Evolutionary conservation across 1,140 invertebrate genomes (phyloP).

Genomic region (Platorchestia sp.): DNA sequence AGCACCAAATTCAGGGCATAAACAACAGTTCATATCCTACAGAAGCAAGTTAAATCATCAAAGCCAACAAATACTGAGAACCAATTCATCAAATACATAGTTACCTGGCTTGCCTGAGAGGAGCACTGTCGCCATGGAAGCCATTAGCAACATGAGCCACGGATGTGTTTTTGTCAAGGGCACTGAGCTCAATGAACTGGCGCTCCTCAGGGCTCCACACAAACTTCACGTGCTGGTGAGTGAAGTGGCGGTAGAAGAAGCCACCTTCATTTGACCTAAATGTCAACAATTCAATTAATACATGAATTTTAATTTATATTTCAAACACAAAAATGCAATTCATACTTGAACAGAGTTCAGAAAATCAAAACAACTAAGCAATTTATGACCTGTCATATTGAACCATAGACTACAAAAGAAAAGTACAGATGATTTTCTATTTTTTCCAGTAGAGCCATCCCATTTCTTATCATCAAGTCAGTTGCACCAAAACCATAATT

Average conservation of each 20-base stretch:
- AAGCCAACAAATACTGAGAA: neutral
- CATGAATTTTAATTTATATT: neutral
- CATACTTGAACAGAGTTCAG: too few relatives aligned
- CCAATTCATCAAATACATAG: neutral
- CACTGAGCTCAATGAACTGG: slow-evolving; percentile 68
- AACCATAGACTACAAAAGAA: too few relatives aligned
- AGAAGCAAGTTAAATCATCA: neutral
- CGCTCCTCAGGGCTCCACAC: slow-evolving; percentile 67
- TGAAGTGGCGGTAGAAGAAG: slow-evolving; percentile 68
- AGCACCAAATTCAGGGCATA: too few relatives aligned
- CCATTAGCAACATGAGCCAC: slow-evolving; percentile 71
- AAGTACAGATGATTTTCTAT: too few relatives aligned
- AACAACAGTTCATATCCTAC: neutral
- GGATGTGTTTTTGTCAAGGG: slow-evolving; percentile 70
- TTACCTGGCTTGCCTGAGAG: neutral
- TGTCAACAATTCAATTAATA: neutral
- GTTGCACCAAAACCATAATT: too few relatives aligned
- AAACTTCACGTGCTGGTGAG: slow-evolving; percentile 69
- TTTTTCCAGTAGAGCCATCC: too few relatives aligned
- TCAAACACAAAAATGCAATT: too few relatives aligned
- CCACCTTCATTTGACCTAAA: neutral
- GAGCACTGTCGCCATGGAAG: slow-evolving; percentile 68
- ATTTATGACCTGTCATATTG: too few relatives aligned
- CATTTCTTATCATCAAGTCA: too few relatives aligned
- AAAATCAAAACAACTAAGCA: too few relatives aligned